Percentiles rank a stretch among this genome's conserved stretches.
These are phyloP conservation scores for Sebastes cheni DNA, from an alignment of 2,797 vertebrate genomes.

Conservation along the genomic window DNA sequence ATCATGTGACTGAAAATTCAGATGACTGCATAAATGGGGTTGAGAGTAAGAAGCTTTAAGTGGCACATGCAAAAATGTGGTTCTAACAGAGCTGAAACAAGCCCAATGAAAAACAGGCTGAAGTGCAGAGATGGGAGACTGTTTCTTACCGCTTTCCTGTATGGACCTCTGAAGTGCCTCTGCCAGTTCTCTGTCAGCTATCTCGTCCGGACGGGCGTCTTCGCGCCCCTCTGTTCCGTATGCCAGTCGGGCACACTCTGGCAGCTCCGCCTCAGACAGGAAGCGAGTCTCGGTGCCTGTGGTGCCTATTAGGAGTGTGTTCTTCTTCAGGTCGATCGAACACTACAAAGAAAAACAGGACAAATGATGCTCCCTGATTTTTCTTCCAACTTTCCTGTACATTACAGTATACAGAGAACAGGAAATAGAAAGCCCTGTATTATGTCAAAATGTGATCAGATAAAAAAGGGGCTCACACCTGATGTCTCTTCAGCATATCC, in stretches of 20 bases:
- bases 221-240: constrained; percentile 90
- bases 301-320: constrained; percentile 92
- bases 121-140: constrained; percentile 9
- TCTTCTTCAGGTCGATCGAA: constrained; percentile 97
- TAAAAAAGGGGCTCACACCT: constrained; percentile 81
- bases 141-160: constrained; percentile 92
- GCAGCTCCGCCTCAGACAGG: constrained; percentile 93
- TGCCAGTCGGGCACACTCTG: constrained; percentile 93
- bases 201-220: constrained; percentile 90
- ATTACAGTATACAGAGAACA: not conserved
- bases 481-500: constrained; percentile 99
- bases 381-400: not conserved
- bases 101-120: constrained; percentile 43
- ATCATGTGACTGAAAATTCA: constrained; percentile 53
- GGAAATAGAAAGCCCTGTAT: not conserved
- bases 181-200: constrained; percentile 94
- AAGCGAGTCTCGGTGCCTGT: constrained; percentile 96
- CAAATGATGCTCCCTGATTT: not conserved
- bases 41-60: constrained; percentile 71
- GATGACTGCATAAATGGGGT: constrained; percentile 66
- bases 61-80: constrained; percentile 73
- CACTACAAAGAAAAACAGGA: constrained; percentile 80
- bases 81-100: constrained; percentile 49
- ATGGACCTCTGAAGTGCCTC: constrained; percentile 96
- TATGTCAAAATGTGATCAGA: not conserved